A percentile compares a stretch with the other conserved stretches of the same genome.
Evolutionary conservation across 1,140 invertebrate species (phyloP).

Genomic region (Caenorhabditis brenneri): DNA sequence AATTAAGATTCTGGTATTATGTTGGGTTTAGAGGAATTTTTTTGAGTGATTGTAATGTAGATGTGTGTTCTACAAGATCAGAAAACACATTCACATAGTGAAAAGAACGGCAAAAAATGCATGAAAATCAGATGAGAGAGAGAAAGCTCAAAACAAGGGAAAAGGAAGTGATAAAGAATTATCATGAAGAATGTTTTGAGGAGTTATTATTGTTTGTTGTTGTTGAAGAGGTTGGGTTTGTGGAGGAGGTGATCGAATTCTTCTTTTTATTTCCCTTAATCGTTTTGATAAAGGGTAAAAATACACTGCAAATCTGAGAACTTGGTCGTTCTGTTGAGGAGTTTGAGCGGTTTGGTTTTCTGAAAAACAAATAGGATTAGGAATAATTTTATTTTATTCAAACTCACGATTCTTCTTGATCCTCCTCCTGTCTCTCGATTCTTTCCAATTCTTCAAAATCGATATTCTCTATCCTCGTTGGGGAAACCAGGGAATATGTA

Average conservation of each 20-base stretch:
- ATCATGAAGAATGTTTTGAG: background rate
- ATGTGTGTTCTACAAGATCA: no score
- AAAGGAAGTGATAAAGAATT: background rate
- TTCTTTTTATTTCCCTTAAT: slow-evolving; percentile 49
- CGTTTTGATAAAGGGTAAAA: slow-evolving; percentile 47
- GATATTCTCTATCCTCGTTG: slow-evolving; percentile 33
- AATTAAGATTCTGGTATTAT: no score
- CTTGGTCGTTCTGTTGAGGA: slow-evolving; percentile 32
- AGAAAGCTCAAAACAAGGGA: background rate
- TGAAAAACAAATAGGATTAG: background rate
- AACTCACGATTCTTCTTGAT: background rate
- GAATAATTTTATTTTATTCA: background rate
- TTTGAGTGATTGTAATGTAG: no score
- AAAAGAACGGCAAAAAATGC: background rate
- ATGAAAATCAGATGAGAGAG: background rate
- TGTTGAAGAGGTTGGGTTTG: background rate
- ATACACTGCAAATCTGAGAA: slow-evolving; percentile 5
- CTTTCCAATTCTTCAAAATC: slow-evolving; percentile 44
- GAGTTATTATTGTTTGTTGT: background rate
- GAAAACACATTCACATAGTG: no score
- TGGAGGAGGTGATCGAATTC: slow-evolving; percentile 11
- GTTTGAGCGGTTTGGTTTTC: slow-evolving; percentile 25
- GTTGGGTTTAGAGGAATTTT: no score
- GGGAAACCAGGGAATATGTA: slow-evolving; percentile 45
- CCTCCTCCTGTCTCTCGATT: slow-evolving; percentile 31